Percentiles rank a stretch among this genome's conserved stretches.
phyloP scores from a whole-genome alignment of 2,888 invertebrate genomes.

The Lasioglossum calceatum region DNA sequence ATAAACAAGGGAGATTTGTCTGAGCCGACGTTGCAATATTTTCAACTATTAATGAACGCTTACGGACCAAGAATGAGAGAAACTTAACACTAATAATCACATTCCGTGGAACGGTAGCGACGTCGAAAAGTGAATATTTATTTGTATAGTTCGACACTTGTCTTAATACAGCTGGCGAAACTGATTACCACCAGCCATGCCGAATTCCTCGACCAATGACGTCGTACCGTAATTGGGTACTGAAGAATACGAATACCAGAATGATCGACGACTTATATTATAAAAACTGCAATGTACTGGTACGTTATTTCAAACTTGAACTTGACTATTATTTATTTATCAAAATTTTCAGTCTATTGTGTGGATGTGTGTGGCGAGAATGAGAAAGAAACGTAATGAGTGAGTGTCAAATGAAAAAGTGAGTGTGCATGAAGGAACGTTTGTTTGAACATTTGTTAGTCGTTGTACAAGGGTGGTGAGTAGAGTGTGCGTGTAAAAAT shows the following conservation, averaged over 20 bases:
- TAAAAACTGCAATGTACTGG: background rate
- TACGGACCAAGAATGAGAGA: background rate
- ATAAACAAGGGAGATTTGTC: slow-evolving; percentile 3
- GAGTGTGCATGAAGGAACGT: no score
- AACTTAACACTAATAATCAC: slow-evolving; percentile 20
- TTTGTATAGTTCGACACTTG: slow-evolving; percentile 61
- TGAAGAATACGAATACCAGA: slow-evolving; percentile 42
- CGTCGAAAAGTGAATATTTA: slow-evolving; percentile 51
- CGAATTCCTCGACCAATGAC: slow-evolving; percentile 58
- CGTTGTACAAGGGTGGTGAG: no score
- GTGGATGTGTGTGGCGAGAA: no score
- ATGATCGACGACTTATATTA: no score
- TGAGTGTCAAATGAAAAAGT: no score
- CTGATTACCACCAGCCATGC: slow-evolving; percentile 50
- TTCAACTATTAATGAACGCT: background rate
- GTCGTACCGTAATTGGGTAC: slow-evolving; percentile 53
- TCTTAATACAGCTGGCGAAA: slow-evolving; percentile 68
- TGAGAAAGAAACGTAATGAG: no score
- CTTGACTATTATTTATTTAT: background rate
- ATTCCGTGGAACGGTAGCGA: slow-evolving; percentile 16
- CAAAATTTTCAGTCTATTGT: no score
- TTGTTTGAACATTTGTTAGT: no score
- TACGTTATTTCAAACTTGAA: background rate
- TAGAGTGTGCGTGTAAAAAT: no score
- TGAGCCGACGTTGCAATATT: background rate